Evolutionary conservation across 53 echinoderm and acorn worm species (phyloP).

Genomic region (Luidia sarsii): DNA sequence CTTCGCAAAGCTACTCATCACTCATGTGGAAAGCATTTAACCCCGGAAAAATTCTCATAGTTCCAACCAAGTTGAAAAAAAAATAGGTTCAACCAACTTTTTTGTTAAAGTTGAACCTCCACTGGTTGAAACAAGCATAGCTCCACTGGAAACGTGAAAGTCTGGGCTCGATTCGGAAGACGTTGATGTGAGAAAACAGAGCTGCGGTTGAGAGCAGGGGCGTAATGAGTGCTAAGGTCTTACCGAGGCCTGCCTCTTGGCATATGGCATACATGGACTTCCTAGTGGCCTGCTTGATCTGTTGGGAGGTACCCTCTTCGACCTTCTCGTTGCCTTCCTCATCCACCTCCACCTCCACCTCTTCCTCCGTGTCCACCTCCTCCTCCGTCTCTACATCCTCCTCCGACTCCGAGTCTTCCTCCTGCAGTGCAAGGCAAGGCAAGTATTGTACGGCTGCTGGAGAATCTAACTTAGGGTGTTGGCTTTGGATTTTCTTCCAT

Average conservation of each 20-base stretch:
- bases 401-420: slow-evolving; percentile 68
- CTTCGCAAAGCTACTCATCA: too few relatives aligned
- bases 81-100: too few relatives aligned
- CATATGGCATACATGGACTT: slow-evolving; percentile 96
- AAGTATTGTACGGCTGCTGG: too few relatives aligned
- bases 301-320: slow-evolving; percentile 77
- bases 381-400: slow-evolving; percentile 60
- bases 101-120: too few relatives aligned
- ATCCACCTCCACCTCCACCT: slow-evolving; percentile 70
- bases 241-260: slow-evolving; percentile 92
- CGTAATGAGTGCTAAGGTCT: slow-evolving; percentile 21
- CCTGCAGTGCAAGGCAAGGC: slow-evolving; percentile 4
- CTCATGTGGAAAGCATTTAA: too few relatives aligned
- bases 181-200: not conserved
- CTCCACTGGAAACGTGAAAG: too few relatives aligned
- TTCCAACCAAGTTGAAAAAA: too few relatives aligned
- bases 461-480: too few relatives aligned
- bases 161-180: too few relatives aligned
- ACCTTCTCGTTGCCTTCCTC: slow-evolving; percentile 79
- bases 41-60: too few relatives aligned
- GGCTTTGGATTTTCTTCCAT: too few relatives aligned
- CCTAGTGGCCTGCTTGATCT: slow-evolving; percentile 96
- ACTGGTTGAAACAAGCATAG: too few relatives aligned
- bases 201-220: not conserved
- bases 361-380: slow-evolving; percentile 58